Evolutionary conservation across 2,888 invertebrate species (phyloP), one percentile per base, ranked within the genome.

Genomic region (Pachymerium ferrugineum): DNA sequence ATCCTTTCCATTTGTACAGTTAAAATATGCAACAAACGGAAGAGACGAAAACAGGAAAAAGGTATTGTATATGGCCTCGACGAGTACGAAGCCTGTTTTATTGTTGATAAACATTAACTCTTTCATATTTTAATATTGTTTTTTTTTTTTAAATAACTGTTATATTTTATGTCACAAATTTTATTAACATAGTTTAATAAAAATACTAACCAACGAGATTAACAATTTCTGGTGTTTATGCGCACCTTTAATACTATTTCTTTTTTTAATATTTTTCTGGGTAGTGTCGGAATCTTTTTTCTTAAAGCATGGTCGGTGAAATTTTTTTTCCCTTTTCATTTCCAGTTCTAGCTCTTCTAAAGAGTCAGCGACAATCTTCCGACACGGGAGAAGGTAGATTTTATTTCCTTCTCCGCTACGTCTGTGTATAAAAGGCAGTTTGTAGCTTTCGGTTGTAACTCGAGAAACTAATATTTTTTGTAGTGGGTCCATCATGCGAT

Each of bases 41-140:
- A 95, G 86, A 89, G 95, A 81, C 91, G 94, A 87, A 95, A 94
- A 89, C 94, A 95, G 86, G 94, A 95, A 86, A 95, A 96, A 93
- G 96, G 97, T 96, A 79, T 28, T 28, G 28, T 62, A 28, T 6
- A 28, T 25, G 62, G 62, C 28, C 62, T n/a, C n/a, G n/a, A n/a
- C n/a, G n/a, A n/a, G n/a, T n/a, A n/a, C n/a, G n/a, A n/a, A n/a
- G 28, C 62, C 28, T 22, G 12, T 62, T 62, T 25, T 8, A 62
- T 62, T 28, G 8, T n/a, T 12, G 28, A 14, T 19, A 47, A 8
- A 62, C 62, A 47, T 25, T 25, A 54, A 5, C 6, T 54, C 10
- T 54, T 25, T 47, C 8, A 25, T 54, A 54, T 25, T 10, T 62
- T 28, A 3, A 25, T 12, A 28, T 28, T 28, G 12, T 22, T 47